These are phyloP conservation scores for Machimus rusticus DNA, from an alignment of 2,888 invertebrate genomes.

Conservation along the genomic window DNA sequence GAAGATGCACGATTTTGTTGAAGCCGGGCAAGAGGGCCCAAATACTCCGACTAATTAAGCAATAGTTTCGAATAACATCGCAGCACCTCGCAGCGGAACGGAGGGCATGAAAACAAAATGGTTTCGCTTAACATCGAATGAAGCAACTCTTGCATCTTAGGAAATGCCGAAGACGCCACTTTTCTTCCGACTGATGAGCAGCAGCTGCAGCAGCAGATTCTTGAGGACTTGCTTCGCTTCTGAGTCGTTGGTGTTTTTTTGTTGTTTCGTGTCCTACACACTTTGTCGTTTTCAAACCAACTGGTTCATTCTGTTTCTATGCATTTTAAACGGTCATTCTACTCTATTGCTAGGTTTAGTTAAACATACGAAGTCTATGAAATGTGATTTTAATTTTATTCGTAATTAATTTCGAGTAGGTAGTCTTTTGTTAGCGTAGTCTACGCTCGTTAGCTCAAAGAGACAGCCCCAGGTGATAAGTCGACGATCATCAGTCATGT, in stretches of 20 bases:
- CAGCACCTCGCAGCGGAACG: not conserved
- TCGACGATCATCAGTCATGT: not conserved
- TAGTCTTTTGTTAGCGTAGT: slow-evolving; percentile 18
- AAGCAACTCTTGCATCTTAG: not conserved
- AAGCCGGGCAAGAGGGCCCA: slow-evolving; percentile 16
- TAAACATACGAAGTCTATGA: slow-evolving; percentile 45
- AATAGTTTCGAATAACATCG: not conserved
- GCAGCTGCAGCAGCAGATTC: slow-evolving; percentile 2
- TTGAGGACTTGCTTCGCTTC: slow-evolving; percentile 1
- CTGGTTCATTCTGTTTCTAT: not conserved
- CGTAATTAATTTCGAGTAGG: slow-evolving; percentile 26
- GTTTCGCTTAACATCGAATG: not conserved
- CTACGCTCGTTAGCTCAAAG: not conserved
- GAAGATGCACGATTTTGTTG: slow-evolving; percentile 14
- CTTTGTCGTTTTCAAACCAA: slow-evolving; percentile 32
- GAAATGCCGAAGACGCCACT: not conserved
- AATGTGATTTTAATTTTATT: slow-evolving; percentile 48
- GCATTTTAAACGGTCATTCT: slow-evolving; percentile 14
- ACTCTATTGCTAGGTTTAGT: not conserved
- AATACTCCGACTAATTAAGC: slow-evolving; percentile 21
- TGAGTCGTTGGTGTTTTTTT: slow-evolving; percentile 8
- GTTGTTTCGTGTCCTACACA: slow-evolving; percentile 23
- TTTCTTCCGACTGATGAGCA: not conserved
- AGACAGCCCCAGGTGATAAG: not conserved
- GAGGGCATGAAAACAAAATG: not conserved